These are phyloP conservation scores for Xenus cinereus DNA, from an alignment of 2,113 vertebrate species.

Conservation along the genomic window DNA sequence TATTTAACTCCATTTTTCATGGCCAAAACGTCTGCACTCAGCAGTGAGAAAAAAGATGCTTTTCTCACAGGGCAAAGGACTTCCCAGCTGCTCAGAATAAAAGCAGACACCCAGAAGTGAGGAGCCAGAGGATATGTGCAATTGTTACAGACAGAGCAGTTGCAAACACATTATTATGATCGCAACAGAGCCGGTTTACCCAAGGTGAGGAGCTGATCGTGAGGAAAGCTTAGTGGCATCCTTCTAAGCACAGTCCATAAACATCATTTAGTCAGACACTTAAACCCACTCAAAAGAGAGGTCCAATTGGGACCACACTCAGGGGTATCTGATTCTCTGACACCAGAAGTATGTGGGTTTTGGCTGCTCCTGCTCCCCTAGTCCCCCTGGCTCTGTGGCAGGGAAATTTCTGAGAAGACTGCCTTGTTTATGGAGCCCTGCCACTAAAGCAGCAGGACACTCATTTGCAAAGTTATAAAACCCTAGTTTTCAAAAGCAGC, in stretches of 20 bases:
- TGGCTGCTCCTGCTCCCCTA: not conserved
- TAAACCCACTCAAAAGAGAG: not conserved
- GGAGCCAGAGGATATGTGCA: not conserved
- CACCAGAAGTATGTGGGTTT: not conserved
- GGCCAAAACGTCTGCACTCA: not conserved
- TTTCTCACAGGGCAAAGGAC: not conserved
- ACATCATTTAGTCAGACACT: not conserved
- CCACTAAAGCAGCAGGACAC: constrained; percentile 9
- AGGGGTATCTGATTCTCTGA: not conserved
- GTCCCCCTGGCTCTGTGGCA: not conserved
- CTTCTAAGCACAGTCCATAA: not conserved
- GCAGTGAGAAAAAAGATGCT: not conserved
- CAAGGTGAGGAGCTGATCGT: not conserved
- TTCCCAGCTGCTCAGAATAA: not conserved
- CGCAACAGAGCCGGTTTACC: not conserved
- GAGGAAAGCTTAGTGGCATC: not conserved
- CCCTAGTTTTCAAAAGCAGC: constrained; percentile 1
- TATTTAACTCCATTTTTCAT: not conserved
- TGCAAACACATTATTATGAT: not conserved
- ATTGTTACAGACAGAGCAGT: not conserved
- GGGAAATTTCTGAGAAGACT: constrained; percentile 11
- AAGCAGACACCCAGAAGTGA: not conserved
- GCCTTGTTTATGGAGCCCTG: not conserved
- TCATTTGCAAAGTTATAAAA: constrained; percentile 62
- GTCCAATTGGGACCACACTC: not conserved